Base-by-base conservation (phyloP, 1,140 invertebrate species). In the Drosophila pseudoobscura region DNA sequence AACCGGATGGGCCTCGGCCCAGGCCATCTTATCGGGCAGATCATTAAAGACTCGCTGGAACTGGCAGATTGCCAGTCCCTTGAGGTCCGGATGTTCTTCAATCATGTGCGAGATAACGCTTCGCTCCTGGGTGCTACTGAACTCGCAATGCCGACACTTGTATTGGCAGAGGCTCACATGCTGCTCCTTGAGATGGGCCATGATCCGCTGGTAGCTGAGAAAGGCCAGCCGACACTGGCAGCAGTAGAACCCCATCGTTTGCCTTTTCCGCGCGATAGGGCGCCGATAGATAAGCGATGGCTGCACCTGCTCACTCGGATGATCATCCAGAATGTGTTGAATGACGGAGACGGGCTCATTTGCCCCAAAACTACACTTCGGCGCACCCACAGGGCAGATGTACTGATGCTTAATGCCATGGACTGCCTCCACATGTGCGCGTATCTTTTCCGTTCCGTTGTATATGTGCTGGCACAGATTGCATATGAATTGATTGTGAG, bases 201-300 rank as follows among this genome's bases (percentile, higher is more conserved):
- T n/a, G 1, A 82, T 88, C 9, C 17, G 49, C 4, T 54, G 61
- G 17, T 39, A 61, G 4, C 0, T 78, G 6, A 0, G 43, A 4
- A 44, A 35, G 7, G 43, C 8, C 15, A 51, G 26, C 3, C 62
- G 7, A 31, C 82, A 85, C 0, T 3, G 8, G 9, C n/a, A 49
- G 49, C 82, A 85, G 22, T 59, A 75, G 49, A 88, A 78, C 26
- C 64, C 82, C 0, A 88, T 2, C 0, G 65, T 68, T 5, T 62
- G 60, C 2, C 31, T 53, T 29, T 29, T 70, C 41, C 66, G 87
- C 0, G 0, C 2, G 0, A 24, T 15, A 1, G 46, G 20, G 4
- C 45, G 71, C 20, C 61, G 47, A 50, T 24, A 85, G 11, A 63
- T 44, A 8, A 58, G 47, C 1, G 77, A 6, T 0, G 60, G 78